Base-by-base conservation (phyloP, 2,113 vertebrate species). In the Melanotaenia duboulayi region DNA sequence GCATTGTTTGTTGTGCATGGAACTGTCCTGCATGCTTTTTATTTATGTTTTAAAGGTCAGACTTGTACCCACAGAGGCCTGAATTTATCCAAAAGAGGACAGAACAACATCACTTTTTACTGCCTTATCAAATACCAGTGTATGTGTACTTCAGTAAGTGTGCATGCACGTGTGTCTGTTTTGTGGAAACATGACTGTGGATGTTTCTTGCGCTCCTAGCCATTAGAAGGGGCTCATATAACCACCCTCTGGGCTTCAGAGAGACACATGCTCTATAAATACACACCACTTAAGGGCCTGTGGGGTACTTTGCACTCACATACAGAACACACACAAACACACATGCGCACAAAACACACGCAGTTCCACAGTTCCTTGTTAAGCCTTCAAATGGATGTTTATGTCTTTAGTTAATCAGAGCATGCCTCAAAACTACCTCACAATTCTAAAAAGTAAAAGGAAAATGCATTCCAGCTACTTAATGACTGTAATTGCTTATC, bases 271-370 rank as follows among this genome's bases (percentile, higher is more conserved):
- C 87, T 87, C 90, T 92, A 92, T 92, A 92, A 92, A 92, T 92
- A 92, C 90, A 91, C 88, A 91, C 89, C 91, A 92, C 91, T 92
- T 92, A 91, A 92, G 91, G 91, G 91, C 89, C 91, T 91, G 82
- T 88, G 89, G 89, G 88, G 91, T 82, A 79, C 79, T 73, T 8
- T 54, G 52, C 64, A 67, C 58, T 76, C 73, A 69, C 81, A 76
- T 78, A 71, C 69, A 78, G 51, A 65, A 64, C 58, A 52, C 76
- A 49, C 59, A 62, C 67, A 72, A 35, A 35, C 32, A 35, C 32
- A 5, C 32, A 28, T 3, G 6, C 76, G 62, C 57, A 59, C 19
- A 54, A 11, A 78, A 11, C 63, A 78, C 82, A 76, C 69, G 42
- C 73, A 78, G 71, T 76, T 89, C 81, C 44, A 83, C 23, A 37